Percentiles rank a stretch among this genome's conserved stretches.
Evolutionary conservation across 2,888 invertebrate genomes (phyloP).

Genomic region (Barypeithes pellucidus): DNA sequence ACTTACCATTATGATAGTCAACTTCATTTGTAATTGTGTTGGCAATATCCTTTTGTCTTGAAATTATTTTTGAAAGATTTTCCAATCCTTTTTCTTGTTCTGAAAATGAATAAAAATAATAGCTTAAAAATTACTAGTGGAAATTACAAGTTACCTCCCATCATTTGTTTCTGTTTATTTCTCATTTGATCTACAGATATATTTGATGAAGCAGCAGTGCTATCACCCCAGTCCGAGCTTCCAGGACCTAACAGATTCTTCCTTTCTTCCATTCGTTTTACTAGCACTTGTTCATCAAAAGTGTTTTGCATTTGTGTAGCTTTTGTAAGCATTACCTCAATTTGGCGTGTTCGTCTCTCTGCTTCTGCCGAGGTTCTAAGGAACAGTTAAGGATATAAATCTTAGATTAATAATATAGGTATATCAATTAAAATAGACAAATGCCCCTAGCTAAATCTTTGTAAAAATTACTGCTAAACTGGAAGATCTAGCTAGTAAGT

Average conservation of each 20-base stretch:
- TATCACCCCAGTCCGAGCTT: slow-evolving; percentile 69
- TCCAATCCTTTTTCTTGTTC: slow-evolving; percentile 87
- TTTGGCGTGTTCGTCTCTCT: slow-evolving; percentile 75
- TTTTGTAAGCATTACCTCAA: slow-evolving; percentile 77
- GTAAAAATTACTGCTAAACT: too few species aligned
- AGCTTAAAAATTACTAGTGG: slow-evolving; percentile 12
- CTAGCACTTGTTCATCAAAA: slow-evolving; percentile 69
- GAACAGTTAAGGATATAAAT: not conserved
- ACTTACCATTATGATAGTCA: slow-evolving; percentile 83
- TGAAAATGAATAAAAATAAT: slow-evolving; percentile 60
- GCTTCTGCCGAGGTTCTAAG: slow-evolving; percentile 76
- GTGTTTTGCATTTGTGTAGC: slow-evolving; percentile 74
- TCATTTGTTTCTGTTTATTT: slow-evolving; percentile 74
- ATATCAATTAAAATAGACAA: too few species aligned
- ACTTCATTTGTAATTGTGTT: slow-evolving; percentile 84
- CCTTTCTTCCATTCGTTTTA: slow-evolving; percentile 64
- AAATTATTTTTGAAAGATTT: slow-evolving; percentile 81
- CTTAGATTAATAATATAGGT: too few species aligned
- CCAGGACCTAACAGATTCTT: slow-evolving; percentile 65
- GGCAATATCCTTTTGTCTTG: slow-evolving; percentile 84
- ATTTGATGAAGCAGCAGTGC: slow-evolving; percentile 59
- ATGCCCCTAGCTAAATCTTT: too few species aligned
- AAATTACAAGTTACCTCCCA: slow-evolving; percentile 71
- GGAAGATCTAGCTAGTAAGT: not conserved
- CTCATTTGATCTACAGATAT: slow-evolving; percentile 70